Evolutionary conservation across 2,888 invertebrate genomes (phyloP).

Genomic region (Epinotia nisella): DNA sequence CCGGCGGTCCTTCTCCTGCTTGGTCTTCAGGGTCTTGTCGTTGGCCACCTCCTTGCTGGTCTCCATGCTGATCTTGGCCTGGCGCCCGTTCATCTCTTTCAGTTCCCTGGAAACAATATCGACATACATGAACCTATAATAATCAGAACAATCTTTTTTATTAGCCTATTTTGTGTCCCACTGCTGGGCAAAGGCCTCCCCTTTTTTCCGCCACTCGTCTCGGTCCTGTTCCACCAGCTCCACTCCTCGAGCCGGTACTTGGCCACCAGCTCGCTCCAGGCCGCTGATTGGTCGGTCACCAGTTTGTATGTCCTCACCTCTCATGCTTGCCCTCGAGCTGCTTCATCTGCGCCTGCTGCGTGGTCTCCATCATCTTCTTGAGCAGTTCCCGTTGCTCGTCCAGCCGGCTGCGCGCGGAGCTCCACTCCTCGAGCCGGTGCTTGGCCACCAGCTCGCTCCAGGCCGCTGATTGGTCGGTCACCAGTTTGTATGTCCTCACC

Average conservation of each 20-base stretch:
- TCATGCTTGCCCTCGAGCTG: conserved; percentile 96
- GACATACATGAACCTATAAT: no score
- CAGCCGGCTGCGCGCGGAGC: conserved; percentile 91
- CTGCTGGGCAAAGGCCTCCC: no score
- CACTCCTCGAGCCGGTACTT: no score
- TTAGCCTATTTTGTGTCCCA: no score
- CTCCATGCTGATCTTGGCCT: conserved; percentile 98
- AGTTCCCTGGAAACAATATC: conserved; percentile 87
- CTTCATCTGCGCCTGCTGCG: conserved; percentile 94
- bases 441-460: no score
- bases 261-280: no score
- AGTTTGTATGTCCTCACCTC: conserved; percentile 83
- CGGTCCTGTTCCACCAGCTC: no score
- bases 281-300: no score
- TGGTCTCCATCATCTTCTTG: conserved; percentile 91
- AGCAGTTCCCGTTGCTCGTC: conserved; percentile 92
- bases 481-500: conserved; percentile 82
- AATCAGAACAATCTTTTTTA: no score
- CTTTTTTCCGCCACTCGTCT: no score
- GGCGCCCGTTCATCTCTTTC: conserved; percentile 97
- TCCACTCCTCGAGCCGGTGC: no score
- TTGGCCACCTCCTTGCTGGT: conserved; percentile 97
- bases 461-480: no score
- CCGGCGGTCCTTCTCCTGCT: conserved; percentile 97
- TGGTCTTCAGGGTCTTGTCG: conserved; percentile 98